phyloP scores from a whole-genome alignment of 2,888 invertebrate species.

The Heliconius erato region DNA sequence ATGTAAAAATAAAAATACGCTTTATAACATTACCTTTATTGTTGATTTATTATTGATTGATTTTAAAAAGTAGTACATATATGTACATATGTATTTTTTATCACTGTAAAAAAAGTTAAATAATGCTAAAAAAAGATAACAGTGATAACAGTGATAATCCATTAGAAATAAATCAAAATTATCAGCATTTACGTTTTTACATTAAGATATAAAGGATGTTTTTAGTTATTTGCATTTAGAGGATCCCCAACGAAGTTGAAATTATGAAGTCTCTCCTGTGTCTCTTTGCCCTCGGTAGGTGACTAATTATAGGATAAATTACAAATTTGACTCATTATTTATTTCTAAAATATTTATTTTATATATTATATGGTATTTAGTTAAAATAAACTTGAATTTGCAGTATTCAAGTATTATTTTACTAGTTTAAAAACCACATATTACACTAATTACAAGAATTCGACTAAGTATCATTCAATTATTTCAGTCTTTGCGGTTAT shows the following conservation, averaged over 20 bases:
- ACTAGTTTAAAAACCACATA: neutral
- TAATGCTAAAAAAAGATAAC: neutral
- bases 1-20: neutral
- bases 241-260: neutral
- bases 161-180: conserved; percentile 16
- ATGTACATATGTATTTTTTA: neutral
- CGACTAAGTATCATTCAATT: conserved; percentile 18
- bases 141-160: neutral
- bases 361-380: no score
- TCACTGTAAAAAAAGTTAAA: neutral
- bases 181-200: neutral
- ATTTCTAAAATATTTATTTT: neutral
- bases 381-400: neutral
- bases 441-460: no score
- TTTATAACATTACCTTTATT: conserved; percentile 9
- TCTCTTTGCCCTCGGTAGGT: conserved; percentile 1
- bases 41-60: neutral
- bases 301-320: neutral
- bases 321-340: neutral
- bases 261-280: conserved; percentile 17
- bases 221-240: neutral
- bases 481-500: conserved; percentile 53
- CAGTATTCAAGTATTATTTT: neutral
- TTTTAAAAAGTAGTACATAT: neutral
- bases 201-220: conserved; percentile 1